Evolutionary conservation across 2,797 vertebrate species (phyloP).

Genomic region (Rhadinocentrus ornatus): DNA sequence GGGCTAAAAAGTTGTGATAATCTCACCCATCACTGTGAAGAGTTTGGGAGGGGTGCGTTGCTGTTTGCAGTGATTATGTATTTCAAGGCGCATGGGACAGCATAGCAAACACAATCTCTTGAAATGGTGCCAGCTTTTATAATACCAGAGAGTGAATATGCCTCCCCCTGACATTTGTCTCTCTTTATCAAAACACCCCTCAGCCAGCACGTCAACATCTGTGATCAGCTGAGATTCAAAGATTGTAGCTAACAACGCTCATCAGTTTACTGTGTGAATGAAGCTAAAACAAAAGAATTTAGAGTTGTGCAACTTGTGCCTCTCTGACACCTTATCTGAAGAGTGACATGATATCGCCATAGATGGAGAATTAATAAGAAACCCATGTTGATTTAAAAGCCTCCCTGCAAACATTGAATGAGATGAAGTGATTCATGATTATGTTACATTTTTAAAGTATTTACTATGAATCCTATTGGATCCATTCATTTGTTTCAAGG

Average conservation of each 20-base stretch:
- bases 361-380: constrained; percentile 37
- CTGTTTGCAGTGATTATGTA: constrained; percentile 45
- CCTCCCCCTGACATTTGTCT: constrained; percentile 72
- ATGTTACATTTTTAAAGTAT: constrained; percentile 29
- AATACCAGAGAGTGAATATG: constrained; percentile 59
- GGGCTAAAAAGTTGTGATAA: constrained; percentile 37
- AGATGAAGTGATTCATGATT: constrained; percentile 40
- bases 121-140: constrained; percentile 63
- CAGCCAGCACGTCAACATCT: constrained; percentile 73
- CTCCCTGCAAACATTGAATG: constrained; percentile 40
- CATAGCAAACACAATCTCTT: constrained; percentile 65
- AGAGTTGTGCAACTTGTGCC: constrained; percentile 47
- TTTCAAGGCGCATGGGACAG: constrained; percentile 44
- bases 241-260: constrained; percentile 69
- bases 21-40: constrained; percentile 28
- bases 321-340: constrained; percentile 38
- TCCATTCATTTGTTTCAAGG: constrained; percentile 37
- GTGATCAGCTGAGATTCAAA: constrained; percentile 72
- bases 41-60: constrained; percentile 22
- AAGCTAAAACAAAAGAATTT: constrained; percentile 43
- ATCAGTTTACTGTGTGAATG: constrained; percentile 53
- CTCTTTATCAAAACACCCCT: constrained; percentile 74
- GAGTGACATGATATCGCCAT: constrained; percentile 37
- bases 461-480: constrained; percentile 23
- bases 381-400: constrained; percentile 15